Conservation (phyloP, 2,888 invertebrate species). For the Drosophila vallismaia region DNA sequence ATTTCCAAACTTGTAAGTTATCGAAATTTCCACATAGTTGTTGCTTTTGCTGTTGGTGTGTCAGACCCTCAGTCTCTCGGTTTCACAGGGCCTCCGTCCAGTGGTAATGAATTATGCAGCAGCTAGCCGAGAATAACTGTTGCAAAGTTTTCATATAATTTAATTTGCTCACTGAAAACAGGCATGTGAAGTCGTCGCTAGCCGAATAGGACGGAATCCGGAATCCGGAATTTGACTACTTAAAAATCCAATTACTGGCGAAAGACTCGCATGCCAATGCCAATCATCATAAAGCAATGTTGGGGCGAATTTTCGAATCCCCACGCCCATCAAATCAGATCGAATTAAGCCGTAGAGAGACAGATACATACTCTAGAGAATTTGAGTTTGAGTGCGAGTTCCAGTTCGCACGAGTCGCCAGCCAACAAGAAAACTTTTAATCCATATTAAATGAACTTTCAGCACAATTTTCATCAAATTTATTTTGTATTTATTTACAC, state of each 20-base stretch:
- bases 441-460: constrained; percentile 74
- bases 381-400: constrained; percentile 11
- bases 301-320: constrained; percentile 28
- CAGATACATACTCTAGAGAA: constrained; percentile 22
- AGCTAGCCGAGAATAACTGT: constrained; percentile 43
- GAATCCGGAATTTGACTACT: constrained; percentile 37
- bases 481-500: constrained; percentile 71
- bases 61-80: not conserved
- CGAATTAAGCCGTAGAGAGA: constrained; percentile 53
- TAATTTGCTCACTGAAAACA: constrained; percentile 34
- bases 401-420: constrained; percentile 37
- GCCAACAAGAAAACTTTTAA: constrained; percentile 64
- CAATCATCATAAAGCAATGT: constrained; percentile 51
- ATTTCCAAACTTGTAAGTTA: constrained; percentile 67
- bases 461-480: constrained; percentile 68
- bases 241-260: constrained; percentile 48
- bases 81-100: constrained; percentile 6
- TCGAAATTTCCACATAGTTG: constrained; percentile 56
- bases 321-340: constrained; percentile 49
- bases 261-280: constrained; percentile 49
- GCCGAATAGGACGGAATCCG: not conserved
- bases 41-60: constrained; percentile 13
- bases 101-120: constrained; percentile 75
- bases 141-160: constrained; percentile 64
- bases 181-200: constrained; percentile 10